Conservation (phyloP, 2,113 vertebrate species). For the Naja naja region DNA sequence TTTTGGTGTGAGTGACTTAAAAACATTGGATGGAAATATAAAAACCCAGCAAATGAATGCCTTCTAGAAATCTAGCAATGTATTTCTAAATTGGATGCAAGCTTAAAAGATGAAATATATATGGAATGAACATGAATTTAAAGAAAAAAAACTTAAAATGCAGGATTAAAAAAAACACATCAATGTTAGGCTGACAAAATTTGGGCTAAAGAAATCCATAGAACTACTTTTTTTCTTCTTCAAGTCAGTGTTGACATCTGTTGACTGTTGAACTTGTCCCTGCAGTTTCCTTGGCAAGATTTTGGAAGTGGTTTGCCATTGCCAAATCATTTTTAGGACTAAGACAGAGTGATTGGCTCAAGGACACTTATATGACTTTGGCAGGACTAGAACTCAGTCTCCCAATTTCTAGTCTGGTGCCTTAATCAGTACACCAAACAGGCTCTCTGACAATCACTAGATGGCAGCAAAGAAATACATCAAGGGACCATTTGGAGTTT, state of each 20-base stretch:
- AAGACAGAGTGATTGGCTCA: neutral
- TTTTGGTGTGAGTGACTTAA: slow-evolving; percentile 13
- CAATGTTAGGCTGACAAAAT: neutral
- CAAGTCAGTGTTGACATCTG: neutral
- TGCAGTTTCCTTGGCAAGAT: neutral
- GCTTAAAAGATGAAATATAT: neutral
- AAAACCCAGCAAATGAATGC: neutral
- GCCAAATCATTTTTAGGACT: neutral
- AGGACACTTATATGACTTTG: neutral
- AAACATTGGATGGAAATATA: neutral
- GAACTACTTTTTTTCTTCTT: neutral
- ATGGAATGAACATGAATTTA: neutral
- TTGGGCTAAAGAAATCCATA: neutral
- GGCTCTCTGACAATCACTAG: neutral
- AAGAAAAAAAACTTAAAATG: neutral
- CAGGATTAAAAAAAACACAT: neutral
- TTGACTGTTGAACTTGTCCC: neutral
- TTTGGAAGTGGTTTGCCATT: neutral
- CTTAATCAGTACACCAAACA: neutral
- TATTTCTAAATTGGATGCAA: neutral
- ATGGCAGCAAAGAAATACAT: neutral
- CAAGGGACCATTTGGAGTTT: neutral
- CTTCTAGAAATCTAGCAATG: neutral
- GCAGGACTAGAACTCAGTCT: neutral
- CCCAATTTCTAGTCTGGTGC: neutral